Percentiles rank a stretch among this genome's conserved stretches.
phyloP scores from a whole-genome alignment of 1,140 invertebrate genomes.

The Zaprionus ghesquierei region DNA sequence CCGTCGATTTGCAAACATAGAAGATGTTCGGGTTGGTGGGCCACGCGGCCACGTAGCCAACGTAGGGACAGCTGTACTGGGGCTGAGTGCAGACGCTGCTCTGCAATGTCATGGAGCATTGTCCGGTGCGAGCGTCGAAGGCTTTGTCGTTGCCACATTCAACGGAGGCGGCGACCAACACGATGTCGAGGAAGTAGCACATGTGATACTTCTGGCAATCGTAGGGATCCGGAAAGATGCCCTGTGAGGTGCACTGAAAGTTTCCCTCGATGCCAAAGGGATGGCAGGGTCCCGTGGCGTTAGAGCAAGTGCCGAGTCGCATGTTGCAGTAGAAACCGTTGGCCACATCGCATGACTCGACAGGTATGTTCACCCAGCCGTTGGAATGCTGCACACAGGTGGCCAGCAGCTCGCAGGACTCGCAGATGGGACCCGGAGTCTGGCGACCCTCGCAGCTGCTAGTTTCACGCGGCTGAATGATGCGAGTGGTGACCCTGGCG shows the following conservation, averaged over 20 bases:
- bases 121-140: conserved; percentile 68
- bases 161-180: conserved; percentile 65
- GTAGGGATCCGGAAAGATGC: conserved; percentile 82
- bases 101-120: conserved; percentile 66
- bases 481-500: conserved; percentile 48
- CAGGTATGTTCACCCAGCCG: conserved; percentile 77
- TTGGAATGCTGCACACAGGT: conserved; percentile 76
- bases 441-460: conserved; percentile 67
- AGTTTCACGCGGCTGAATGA: conserved; percentile 65
- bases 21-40: conserved; percentile 78
- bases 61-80: conserved; percentile 66
- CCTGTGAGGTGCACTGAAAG: conserved; percentile 78
- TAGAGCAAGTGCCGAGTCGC: conserved; percentile 62
- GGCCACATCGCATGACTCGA: conserved; percentile 73
- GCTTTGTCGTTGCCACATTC: conserved; percentile 74
- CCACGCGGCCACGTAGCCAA: conserved; percentile 73
- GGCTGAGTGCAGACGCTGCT: conserved; percentile 55
- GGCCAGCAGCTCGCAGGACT: conserved; percentile 74
- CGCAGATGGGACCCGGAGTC: conserved; percentile 73
- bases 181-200: conserved; percentile 75
- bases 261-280: conserved; percentile 75
- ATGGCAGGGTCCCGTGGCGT: conserved; percentile 77
- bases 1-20: conserved; percentile 80
- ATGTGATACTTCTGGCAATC: conserved; percentile 82
- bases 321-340: conserved; percentile 80